Conservation (phyloP, 2,888 invertebrate species). For the Torymus aiolomorphi region DNA sequence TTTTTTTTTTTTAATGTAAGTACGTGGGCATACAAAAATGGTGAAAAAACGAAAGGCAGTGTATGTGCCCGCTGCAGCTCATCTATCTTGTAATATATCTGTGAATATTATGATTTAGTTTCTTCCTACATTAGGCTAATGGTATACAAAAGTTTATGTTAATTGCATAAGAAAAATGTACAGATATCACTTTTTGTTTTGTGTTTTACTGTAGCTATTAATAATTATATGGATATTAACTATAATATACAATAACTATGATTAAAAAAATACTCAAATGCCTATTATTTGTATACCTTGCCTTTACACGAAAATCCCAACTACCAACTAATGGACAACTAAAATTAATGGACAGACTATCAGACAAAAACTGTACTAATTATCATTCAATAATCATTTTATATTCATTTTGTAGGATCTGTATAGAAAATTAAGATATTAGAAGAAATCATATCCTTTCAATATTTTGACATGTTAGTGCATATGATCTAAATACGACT, state of each 20-base stretch:
- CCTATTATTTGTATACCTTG: constrained; percentile 13
- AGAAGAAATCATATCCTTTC: no score
- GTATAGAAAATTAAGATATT: no score
- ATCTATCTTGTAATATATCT: constrained; percentile 75
- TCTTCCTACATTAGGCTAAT: constrained; percentile 75
- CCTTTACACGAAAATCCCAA: no score
- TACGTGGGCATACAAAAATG: not conserved
- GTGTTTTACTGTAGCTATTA: constrained; percentile 76
- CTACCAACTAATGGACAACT: no score
- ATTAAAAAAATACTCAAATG: constrained; percentile 71
- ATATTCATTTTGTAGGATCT: not conserved
- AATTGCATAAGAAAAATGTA: constrained; percentile 75
- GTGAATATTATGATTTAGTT: constrained; percentile 76
- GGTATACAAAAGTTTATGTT: constrained; percentile 74
- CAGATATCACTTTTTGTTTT: constrained; percentile 76
- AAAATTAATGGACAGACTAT: no score
- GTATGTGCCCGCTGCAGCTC: constrained; percentile 68
- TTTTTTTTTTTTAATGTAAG: constrained; percentile 1
- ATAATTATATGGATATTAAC: constrained; percentile 76
- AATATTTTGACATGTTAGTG: no score
- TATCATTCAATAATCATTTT: not conserved
- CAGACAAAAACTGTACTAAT: no score
- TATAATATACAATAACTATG: constrained; percentile 75
- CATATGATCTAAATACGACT: no score
- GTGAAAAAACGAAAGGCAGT: constrained; percentile 61